A percentile compares a stretch with the other conserved stretches of the same genome.
phyloP scores from a whole-genome alignment of 2,888 invertebrate genomes.

The Drosophila niveifrons region DNA sequence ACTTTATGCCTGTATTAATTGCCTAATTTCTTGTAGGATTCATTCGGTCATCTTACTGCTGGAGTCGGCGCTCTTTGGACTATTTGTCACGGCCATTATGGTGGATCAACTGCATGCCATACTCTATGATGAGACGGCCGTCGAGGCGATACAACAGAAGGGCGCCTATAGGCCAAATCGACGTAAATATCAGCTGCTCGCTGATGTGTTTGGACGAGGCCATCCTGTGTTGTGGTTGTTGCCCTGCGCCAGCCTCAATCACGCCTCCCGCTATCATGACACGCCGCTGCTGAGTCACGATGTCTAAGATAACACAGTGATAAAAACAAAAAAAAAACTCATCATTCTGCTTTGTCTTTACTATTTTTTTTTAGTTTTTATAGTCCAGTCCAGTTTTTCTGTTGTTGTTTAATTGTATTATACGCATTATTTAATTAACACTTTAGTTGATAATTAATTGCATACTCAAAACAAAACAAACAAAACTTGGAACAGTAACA shows the following conservation, averaged over 20 bases:
- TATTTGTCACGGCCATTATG: constrained; percentile 94
- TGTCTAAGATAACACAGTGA: constrained; percentile 71
- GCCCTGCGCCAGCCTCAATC: constrained; percentile 88
- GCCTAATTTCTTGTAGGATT: constrained; percentile 87
- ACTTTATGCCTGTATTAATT: too few species aligned
- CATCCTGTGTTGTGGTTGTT: constrained; percentile 91
- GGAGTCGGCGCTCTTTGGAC: constrained; percentile 93
- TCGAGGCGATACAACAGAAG: constrained; percentile 91
- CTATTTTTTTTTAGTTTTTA: constrained; percentile 11
- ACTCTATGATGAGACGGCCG: constrained; percentile 93
- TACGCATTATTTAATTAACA: constrained; percentile 52
- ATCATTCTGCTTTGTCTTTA: constrained; percentile 24
- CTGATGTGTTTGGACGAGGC: constrained; percentile 92
- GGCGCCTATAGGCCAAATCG: constrained; percentile 89
- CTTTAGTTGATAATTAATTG: constrained; percentile 53
- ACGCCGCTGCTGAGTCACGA: constrained; percentile 85
- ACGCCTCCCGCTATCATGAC: constrained; percentile 83
- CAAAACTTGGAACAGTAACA: background rate
- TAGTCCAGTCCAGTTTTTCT: background rate
- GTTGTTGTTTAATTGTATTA: constrained; percentile 54
- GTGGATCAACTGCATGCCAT: constrained; percentile 94
- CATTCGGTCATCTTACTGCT: constrained; percentile 93
- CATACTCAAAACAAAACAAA: constrained; percentile 44
- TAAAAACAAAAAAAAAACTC: constrained; percentile 10
- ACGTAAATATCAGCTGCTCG: constrained; percentile 88